Conservation (phyloP, 2,113 vertebrate genomes). For the Petroica traversi region DNA sequence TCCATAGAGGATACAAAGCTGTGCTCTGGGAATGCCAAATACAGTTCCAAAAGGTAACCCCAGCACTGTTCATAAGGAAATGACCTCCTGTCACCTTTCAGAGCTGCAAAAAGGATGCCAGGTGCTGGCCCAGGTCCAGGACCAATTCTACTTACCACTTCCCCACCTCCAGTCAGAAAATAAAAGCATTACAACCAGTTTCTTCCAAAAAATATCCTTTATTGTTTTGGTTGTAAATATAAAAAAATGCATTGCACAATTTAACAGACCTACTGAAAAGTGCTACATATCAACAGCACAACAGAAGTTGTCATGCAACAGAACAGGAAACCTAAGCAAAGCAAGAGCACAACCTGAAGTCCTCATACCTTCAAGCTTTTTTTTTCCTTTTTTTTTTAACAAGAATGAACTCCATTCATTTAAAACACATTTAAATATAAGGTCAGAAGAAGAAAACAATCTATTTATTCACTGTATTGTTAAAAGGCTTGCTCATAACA, state of each 20-base stretch:
- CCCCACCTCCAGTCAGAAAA: not conserved
- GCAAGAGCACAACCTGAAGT: slow-evolving; percentile 45
- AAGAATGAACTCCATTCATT: slow-evolving; percentile 8
- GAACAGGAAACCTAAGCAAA: slow-evolving; percentile 39
- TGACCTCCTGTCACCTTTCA: not conserved
- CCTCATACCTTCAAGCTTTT: not conserved
- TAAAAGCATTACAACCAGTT: not conserved
- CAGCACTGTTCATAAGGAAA: not conserved
- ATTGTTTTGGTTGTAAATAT: slow-evolving; percentile 78
- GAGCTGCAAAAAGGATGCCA: not conserved
- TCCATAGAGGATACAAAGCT: not conserved
- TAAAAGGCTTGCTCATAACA: not conserved
- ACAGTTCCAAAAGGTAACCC: not conserved
- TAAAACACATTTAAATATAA: slow-evolving; percentile 34
- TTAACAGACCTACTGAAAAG: slow-evolving; percentile 67
- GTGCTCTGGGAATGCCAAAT: not conserved
- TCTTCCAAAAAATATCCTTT: slow-evolving; percentile 76
- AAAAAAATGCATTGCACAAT: slow-evolving; percentile 77
- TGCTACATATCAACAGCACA: slow-evolving; percentile 41
- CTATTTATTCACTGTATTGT: not conserved
- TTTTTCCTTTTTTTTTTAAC: not conserved
- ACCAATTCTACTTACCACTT: not conserved
- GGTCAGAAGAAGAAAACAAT: slow-evolving; percentile 5
- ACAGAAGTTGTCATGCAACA: slow-evolving; percentile 24
- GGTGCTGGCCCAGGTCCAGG: not conserved